Evolutionary conservation across 1,140 invertebrate genomes (phyloP), one percentile per base, ranked within the genome.

Genomic region (Sinella curviseta): DNA sequence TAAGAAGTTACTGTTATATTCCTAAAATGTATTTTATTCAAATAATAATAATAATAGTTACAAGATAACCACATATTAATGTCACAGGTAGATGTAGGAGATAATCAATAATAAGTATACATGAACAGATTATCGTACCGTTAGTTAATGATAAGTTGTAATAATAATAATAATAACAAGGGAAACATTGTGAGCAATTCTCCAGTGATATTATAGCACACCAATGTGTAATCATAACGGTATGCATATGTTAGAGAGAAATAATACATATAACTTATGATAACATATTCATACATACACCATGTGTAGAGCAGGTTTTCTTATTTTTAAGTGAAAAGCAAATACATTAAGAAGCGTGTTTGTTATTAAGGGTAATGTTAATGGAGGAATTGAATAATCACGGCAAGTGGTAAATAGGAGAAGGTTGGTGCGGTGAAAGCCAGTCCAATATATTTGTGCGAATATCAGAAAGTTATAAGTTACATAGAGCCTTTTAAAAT

Each of bases 121-220:
- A 48, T 12, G 39, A n/a, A n/a, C n/a, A n/a, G n/a, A n/a, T 8
- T 48, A 48, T 48, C 20, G 39, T 48, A n/a, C n/a, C 39, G 20
- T 20, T 48, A 48, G 39, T 48, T 48, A 8, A 12, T 12, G 8
- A 8, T 8, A 48, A 48, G 39, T 48, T 48, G 39, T 48, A 48
- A 20, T 48, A 48, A 48, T 48, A 48, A 48, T 48, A 48, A 48
- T 48, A 77, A 35, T 35, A 60, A 77, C 36, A 67, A 77, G 77
- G 54, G 77, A 77, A 60, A 77, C 60, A 77, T 77, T 77, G 77
- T 78, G 77, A 78, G 77, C 77, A 78, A 77, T 74, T 78, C 67
- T 78, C 77, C 77, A 78, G 77, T 78, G 77, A 78, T 78, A 78
- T 78, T 78, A 78, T 74, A 78, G 31, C 65, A 74, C 65, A 78